phyloP scores from a whole-genome alignment of 1,140 invertebrate species.

The Meteorus sp. region DNA sequence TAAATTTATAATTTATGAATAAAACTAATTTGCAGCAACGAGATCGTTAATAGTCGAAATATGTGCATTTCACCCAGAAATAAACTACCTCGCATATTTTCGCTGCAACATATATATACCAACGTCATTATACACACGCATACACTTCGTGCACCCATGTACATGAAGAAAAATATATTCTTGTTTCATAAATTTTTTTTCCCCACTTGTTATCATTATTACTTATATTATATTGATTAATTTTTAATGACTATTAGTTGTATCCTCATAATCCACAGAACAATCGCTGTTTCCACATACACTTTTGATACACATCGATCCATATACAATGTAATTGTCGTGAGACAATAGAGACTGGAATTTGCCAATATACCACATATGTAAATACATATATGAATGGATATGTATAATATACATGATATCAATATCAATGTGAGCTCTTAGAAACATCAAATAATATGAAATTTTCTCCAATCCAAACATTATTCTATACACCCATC shows the following conservation, averaged over 20 bases:
- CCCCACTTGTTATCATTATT: slow-evolving; percentile 22
- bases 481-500: too few relatives aligned
- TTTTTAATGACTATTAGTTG: too few relatives aligned
- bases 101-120: slow-evolving; percentile 24
- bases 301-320: background rate
- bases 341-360: slow-evolving; percentile 27
- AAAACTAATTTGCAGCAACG: slow-evolving; percentile 1
- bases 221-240: slow-evolving; percentile 13
- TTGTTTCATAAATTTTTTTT: slow-evolving; percentile 29
- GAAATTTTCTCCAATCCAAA: background rate
- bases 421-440: background rate
- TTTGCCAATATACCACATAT: slow-evolving; percentile 17
- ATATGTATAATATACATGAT: background rate
- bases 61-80: slow-evolving; percentile 20
- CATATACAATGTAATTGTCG: background rate
- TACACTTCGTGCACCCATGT: slow-evolving; percentile 17
- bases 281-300: background rate
- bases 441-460: background rate
- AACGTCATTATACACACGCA: slow-evolving; percentile 32
- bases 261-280: too few relatives aligned
- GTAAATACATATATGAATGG: background rate
- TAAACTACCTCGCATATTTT: slow-evolving; percentile 50
- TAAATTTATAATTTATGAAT: background rate
- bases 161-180: slow-evolving; percentile 33
- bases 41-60: slow-evolving; percentile 9